phyloP scores from a whole-genome alignment of 2,797 vertebrate genomes.

The Acipenser ruthenus region DNA sequence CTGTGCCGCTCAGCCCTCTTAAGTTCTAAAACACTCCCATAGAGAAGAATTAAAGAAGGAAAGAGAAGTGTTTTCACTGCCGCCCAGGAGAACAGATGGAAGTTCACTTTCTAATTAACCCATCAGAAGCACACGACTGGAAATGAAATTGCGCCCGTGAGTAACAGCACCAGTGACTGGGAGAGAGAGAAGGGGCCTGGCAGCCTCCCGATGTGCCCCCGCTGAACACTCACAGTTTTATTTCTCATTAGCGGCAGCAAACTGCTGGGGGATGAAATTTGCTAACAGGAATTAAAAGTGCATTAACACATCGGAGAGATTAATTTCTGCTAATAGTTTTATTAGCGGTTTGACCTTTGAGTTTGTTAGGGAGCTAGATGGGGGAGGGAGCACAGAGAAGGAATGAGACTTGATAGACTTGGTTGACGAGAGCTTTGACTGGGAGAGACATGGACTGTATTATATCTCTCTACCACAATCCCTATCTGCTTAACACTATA shows the following conservation, averaged over 20 bases:
- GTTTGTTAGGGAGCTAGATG: constrained; percentile 66
- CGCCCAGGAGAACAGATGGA: constrained; percentile 75
- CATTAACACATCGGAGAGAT: constrained; percentile 79
- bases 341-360: constrained; percentile 78
- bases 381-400: constrained; percentile 33
- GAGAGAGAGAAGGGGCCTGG: constrained; percentile 34
- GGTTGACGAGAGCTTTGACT: background rate
- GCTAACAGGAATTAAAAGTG: constrained; percentile 83
- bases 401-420: background rate
- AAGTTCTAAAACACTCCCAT: no score
- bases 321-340: constrained; percentile 79
- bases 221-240: constrained; percentile 63
- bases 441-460: background rate
- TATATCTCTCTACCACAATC: no score
- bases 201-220: constrained; percentile 51
- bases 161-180: constrained; percentile 58
- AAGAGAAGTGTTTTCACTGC: constrained; percentile 37
- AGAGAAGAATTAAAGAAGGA: constrained; percentile 4
- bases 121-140: constrained; percentile 67
- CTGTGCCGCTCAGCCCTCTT: no score
- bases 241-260: constrained; percentile 76
- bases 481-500: no score
- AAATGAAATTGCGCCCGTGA: constrained; percentile 71
- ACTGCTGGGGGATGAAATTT: constrained; percentile 80
- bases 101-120: constrained; percentile 78